A percentile compares a stretch with the other conserved stretches of the same genome.
Conservation (phyloP, 1,140 invertebrate species). For the Platyura marginata region DNA sequence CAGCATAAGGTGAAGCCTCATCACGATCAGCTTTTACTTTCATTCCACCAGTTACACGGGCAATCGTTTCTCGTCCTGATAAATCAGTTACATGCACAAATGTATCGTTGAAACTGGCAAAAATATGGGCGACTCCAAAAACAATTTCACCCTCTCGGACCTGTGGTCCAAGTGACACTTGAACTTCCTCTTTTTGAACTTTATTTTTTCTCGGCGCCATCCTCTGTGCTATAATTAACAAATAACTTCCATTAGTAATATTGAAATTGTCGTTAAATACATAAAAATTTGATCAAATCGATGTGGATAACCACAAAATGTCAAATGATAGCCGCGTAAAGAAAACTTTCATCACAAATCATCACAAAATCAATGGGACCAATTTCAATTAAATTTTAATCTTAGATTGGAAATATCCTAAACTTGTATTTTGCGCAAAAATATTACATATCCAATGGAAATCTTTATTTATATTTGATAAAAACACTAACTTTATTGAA, state of each 20-base stretch:
- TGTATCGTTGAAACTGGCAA: conserved; percentile 98
- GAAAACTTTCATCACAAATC: conserved; percentile 1
- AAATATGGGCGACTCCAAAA: conserved; percentile 98
- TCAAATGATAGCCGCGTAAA: neutral
- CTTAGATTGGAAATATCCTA: too few species aligned
- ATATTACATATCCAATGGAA: too few species aligned
- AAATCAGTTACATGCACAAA: conserved; percentile 99
- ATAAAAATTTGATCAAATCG: neutral
- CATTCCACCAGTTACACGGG: conserved; percentile 98
- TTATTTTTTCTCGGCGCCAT: conserved; percentile 98
- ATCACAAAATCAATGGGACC: neutral
- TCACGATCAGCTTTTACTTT: conserved; percentile 99
- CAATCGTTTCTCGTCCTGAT: conserved; percentile 97
- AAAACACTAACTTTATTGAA: too few species aligned
- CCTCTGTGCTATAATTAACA: too few species aligned
- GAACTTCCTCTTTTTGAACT: conserved; percentile 88
- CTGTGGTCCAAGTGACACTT: conserved; percentile 92
- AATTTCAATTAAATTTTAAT: too few species aligned
- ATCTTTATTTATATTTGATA: too few species aligned
- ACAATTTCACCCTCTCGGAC: conserved; percentile 93
- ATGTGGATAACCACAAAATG: neutral
- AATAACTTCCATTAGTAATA: too few species aligned
- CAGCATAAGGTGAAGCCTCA: conserved; percentile 98
- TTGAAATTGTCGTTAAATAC: neutral
- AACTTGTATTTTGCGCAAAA: neutral